Evolutionary conservation across 2,797 vertebrate genomes (phyloP), one percentile per base, ranked within the genome.

Genomic region (Enteromius anoplus): DNA sequence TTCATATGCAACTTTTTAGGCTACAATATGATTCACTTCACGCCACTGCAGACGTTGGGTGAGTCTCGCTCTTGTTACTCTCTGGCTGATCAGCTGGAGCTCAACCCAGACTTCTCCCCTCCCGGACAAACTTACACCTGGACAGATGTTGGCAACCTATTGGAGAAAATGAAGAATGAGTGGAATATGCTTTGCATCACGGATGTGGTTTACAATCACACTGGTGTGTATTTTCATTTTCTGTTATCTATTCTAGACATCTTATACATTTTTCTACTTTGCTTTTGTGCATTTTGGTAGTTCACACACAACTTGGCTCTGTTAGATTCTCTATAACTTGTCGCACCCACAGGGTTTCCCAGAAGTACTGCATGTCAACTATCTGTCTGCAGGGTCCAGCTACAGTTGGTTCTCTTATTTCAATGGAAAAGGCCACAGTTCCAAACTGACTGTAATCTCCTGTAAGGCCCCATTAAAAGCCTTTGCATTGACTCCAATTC

Each of bases 181-280:
- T 99, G 98, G 98, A 94, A 96, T 88, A 91, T 98, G 92, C 91
- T 98, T 86, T 97, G 96, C 83, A 96, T 99, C 75, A 99, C 98
- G 1, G 98, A 99, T 83, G 98, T 99, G 80, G 98, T 99, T 86
- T 99, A 99, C 90, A 99, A 99, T 89, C 98, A 99, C 80, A 99
- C 98, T 71, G 98, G 98, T 88, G 71, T 40, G 10, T 40, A 15
- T 42, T 60, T 60, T 2, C 12, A 12, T 66, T 62, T 72, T 58
- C 26, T 60, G 3, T 64, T 15, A 45, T 77, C 7, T 29, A 29
- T 29, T 62, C 2, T 34, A 75, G 21, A 40, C 12, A 42, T 19
- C 8, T 17, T 64, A 32, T 65, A 19, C 6, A 8, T 5, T n/a
- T 75, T 75, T 75, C 10, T 21, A 21, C 17, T 5, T 3, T 17